phyloP scores from a whole-genome alignment of 1,140 invertebrate genomes.

The Drosophila malerkotliana region DNA sequence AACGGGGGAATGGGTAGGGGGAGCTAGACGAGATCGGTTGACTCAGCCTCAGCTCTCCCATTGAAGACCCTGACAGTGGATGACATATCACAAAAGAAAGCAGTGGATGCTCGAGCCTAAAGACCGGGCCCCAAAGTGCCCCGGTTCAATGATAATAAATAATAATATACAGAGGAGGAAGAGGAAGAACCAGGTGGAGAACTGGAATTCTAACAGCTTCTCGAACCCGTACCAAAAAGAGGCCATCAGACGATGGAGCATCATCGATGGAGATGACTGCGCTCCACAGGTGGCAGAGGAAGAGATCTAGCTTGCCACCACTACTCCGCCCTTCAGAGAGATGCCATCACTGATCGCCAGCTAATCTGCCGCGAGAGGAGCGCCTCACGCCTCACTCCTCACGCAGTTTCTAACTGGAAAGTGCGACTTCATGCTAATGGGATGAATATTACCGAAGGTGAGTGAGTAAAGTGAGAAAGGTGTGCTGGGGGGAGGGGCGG shows the following conservation, averaged over 20 bases:
- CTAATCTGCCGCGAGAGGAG: constrained; percentile 20
- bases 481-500: background rate
- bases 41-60: constrained; percentile 2
- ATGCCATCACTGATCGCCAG: constrained; percentile 6
- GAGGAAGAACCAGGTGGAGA: constrained; percentile 3
- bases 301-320: background rate
- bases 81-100: constrained; percentile 52
- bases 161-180: constrained; percentile 9
- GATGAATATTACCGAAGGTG: constrained; percentile 30
- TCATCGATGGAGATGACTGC: background rate
- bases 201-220: constrained; percentile 43
- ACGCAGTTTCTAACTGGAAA: constrained; percentile 63
- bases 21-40: constrained; percentile 23
- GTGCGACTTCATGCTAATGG: constrained; percentile 71
- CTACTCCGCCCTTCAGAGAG: too few species aligned
- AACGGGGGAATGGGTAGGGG: constrained; percentile 8
- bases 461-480: background rate
- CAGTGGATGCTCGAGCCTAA: constrained; percentile 20
- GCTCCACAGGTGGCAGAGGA: background rate
- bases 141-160: constrained; percentile 54
- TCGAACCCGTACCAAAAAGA: constrained; percentile 30
- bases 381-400: constrained; percentile 9
- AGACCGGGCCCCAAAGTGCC: constrained; percentile 31
- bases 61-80: constrained; percentile 22
- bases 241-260: constrained; percentile 11